Conservation (phyloP, 2,888 invertebrate species). For the Cantharis lateralis region DNA sequence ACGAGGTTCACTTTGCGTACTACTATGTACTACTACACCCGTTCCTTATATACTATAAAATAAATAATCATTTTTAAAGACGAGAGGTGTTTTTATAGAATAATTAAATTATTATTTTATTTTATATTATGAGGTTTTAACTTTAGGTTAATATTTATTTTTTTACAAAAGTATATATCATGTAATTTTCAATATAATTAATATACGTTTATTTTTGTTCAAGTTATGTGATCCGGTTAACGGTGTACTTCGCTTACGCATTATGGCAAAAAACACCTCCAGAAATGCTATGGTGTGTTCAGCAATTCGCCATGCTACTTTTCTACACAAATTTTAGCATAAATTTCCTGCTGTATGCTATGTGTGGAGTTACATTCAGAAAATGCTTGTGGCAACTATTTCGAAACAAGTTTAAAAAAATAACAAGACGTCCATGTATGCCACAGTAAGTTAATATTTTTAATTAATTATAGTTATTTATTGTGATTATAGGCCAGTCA, state of each 20-base stretch:
- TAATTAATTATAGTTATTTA: not conserved
- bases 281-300: conserved; percentile 58
- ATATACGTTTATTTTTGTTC: conserved; percentile 38
- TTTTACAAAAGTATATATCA: too few species aligned
- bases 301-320: conserved; percentile 65
- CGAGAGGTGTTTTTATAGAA: too few species aligned
- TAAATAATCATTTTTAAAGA: too few species aligned
- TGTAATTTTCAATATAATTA: not conserved
- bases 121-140: too few species aligned
- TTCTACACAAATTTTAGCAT: conserved; percentile 70
- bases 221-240: conserved; percentile 62
- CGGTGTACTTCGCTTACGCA: conserved; percentile 58
- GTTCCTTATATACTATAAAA: too few species aligned
- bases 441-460: conserved; percentile 17
- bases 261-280: conserved; percentile 55
- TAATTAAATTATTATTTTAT: too few species aligned
- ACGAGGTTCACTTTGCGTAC: too few species aligned
- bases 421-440: conserved; percentile 45
- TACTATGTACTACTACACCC: too few species aligned
- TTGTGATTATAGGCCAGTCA: too few species aligned
- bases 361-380: conserved; percentile 65
- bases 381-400: conserved; percentile 60
- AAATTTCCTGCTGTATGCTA: conserved; percentile 67
- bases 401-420: conserved; percentile 55
- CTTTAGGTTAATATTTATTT: too few species aligned